Evolutionary conservation across 1,140 invertebrate species (phyloP), one percentile per base, ranked within the genome.

Genomic region (Pemphigus obesinymphae): DNA sequence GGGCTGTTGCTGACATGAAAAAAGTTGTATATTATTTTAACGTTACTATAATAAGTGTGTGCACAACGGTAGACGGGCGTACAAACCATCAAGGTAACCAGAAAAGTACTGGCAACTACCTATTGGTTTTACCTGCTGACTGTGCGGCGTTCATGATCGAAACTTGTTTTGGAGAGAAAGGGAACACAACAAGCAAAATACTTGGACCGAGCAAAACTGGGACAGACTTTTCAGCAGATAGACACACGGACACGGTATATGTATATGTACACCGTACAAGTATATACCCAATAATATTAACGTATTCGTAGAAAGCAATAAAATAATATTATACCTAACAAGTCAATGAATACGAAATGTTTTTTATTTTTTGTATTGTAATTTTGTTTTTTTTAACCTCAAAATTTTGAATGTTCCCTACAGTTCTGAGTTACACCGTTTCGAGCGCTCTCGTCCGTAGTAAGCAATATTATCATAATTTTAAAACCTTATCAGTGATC

Each of bases 111-210:
- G 17, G 17, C 20, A 73, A 73, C 45, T 31, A n/a, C n/a, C n/a
- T n/a, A 29, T 37, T 23, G 34, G 20, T 26, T 26, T 61, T 78
- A 78, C 55, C 76, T 63, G 53, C 37, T 80, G 76, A 80, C 37
- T 80, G 75, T 26, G 73, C 75, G 75, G 23, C 40, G 76, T 80
- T 63, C 76, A 80, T 80, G 53, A 45, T 58, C 76, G 17, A 61
- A 63, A 80, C 76, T 80, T 29, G 76, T 80, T 61, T 58, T 40
- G 23, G 34, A 63, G 76, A 63, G 76, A 80, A 80, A 80, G 76
- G 76, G 55, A 61, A 80, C 3, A 80, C 3, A n/a, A 50, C 17
- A 11, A 3, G 70, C 45, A n/a, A 73, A 50, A 73, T 73, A 73
- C 70, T 73, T 50, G 8, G 45, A 50, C 70, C 7, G 37, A 50